These are phyloP conservation scores for Aphidius ervi DNA, from an alignment of 1,140 invertebrate species.

Conservation along the genomic window DNA sequence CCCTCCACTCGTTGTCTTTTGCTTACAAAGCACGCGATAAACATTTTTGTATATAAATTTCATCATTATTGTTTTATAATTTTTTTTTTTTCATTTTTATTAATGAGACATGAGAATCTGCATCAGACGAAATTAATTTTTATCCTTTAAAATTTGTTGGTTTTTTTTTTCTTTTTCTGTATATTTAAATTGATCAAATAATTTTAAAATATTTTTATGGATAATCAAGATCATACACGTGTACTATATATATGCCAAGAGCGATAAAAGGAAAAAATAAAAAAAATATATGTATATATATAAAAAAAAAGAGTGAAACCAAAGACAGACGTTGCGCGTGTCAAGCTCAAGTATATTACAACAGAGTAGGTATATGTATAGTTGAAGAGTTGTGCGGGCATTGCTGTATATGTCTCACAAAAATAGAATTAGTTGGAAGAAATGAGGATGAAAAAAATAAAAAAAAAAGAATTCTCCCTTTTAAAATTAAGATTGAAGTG, in stretches of 20 bases:
- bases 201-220: too few species aligned
- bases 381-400: constrained; percentile 3
- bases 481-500: constrained; percentile 21
- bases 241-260: too few species aligned
- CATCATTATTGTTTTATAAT: background rate
- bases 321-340: constrained; percentile 5
- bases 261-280: background rate
- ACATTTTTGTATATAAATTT: background rate
- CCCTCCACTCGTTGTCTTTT: background rate
- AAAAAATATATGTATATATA: background rate
- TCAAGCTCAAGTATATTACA: constrained; percentile 1
- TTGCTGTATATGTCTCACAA: background rate
- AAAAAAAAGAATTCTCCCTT: constrained; percentile 13
- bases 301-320: background rate
- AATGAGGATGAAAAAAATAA: constrained; percentile 17
- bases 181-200: too few species aligned
- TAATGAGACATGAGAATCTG: constrained; percentile 5
- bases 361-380: background rate
- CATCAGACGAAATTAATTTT: background rate
- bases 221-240: too few species aligned
- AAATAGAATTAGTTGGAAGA: constrained; percentile 27
- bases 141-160: too few species aligned
- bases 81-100: constrained; percentile 2
- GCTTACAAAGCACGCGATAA: constrained; percentile 11
- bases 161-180: too few species aligned